These are phyloP conservation scores for Hirtodrosophila confusa DNA, from an alignment of 2,888 invertebrate genomes.

Conservation along the genomic window DNA sequence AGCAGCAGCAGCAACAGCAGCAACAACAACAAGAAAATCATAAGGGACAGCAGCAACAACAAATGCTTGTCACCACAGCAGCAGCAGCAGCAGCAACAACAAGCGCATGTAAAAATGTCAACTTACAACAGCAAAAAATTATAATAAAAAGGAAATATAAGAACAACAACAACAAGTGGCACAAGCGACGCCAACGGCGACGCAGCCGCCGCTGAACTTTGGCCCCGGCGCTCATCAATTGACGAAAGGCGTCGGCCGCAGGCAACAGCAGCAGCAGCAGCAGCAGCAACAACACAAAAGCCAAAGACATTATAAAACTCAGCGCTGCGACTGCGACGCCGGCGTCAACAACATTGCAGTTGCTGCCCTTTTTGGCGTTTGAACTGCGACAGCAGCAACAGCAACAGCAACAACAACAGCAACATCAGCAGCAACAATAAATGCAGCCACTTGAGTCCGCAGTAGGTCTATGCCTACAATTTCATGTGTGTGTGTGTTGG, in stretches of 20 bases:
- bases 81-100: slow-evolving; percentile 24
- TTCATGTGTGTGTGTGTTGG: slow-evolving; percentile 7
- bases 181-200: slow-evolving; percentile 28
- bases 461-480: slow-evolving; percentile 29
- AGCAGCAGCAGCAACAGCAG: slow-evolving; percentile 22
- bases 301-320: slow-evolving; percentile 36
- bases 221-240: slow-evolving; percentile 48
- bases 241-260: slow-evolving; percentile 44
- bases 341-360: slow-evolving; percentile 25
- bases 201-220: slow-evolving; percentile 46
- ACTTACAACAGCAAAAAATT: slow-evolving; percentile 30
- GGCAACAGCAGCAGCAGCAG: slow-evolving; percentile 31
- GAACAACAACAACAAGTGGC: slow-evolving; percentile 19
- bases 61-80: slow-evolving; percentile 53
- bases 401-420: slow-evolving; percentile 17
- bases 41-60: slow-evolving; percentile 48
- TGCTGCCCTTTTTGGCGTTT: slow-evolving; percentile 53
- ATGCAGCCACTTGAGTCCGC: slow-evolving; percentile 72
- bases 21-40: slow-evolving; percentile 34
- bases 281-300: slow-evolving; percentile 11
- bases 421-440: slow-evolving; percentile 41
- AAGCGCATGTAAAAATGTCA: slow-evolving; percentile 45
- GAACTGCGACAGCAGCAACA: slow-evolving; percentile 51
- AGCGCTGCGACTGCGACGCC: slow-evolving; percentile 39
- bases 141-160: slow-evolving; percentile 5